phyloP scores from a whole-genome alignment of 2,888 invertebrate species.

The Iphiclides podalirius region DNA sequence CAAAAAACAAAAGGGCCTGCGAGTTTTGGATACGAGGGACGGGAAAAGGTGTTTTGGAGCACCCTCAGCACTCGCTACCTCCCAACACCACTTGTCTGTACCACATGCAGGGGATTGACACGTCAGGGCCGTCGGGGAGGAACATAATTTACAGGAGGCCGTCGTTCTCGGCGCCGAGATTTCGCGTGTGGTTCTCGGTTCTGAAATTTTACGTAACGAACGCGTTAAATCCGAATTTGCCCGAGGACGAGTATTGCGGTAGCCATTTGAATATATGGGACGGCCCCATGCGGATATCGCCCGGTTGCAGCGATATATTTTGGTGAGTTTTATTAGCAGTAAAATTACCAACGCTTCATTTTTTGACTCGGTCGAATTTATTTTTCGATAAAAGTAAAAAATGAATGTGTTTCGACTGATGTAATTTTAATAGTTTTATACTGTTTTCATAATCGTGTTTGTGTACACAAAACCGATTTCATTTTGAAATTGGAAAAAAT shows the following conservation, averaged over 20 bases:
- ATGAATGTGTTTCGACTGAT: too few species aligned
- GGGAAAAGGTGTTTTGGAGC: slow-evolving; percentile 88
- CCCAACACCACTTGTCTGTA: slow-evolving; percentile 94
- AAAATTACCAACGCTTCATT: slow-evolving; percentile 27
- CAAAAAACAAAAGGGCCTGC: slow-evolving; percentile 91
- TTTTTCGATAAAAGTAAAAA: neutral
- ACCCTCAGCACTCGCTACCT: slow-evolving; percentile 91
- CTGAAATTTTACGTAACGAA: slow-evolving; percentile 91
- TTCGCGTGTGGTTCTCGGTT: slow-evolving; percentile 92
- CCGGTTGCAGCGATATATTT: slow-evolving; percentile 88
- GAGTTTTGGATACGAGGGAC: slow-evolving; percentile 93
- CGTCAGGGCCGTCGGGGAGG: slow-evolving; percentile 79
- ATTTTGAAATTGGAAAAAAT: too few species aligned
- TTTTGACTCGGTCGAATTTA: neutral
- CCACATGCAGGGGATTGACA: slow-evolving; percentile 85
- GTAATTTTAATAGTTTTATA: too few species aligned
- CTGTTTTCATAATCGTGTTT: too few species aligned
- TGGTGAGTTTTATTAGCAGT: slow-evolving; percentile 79
- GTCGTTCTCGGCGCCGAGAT: slow-evolving; percentile 83
- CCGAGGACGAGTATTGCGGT: slow-evolving; percentile 87
- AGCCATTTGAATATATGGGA: slow-evolving; percentile 94
- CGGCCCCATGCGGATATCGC: slow-evolving; percentile 87
- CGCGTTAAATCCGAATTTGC: slow-evolving; percentile 81
- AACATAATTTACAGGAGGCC: slow-evolving; percentile 76
- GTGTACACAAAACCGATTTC: too few species aligned